Base-by-base conservation (phyloP, 2,113 vertebrate genomes). In the Pangasianodon hypophthalmus region DNA sequence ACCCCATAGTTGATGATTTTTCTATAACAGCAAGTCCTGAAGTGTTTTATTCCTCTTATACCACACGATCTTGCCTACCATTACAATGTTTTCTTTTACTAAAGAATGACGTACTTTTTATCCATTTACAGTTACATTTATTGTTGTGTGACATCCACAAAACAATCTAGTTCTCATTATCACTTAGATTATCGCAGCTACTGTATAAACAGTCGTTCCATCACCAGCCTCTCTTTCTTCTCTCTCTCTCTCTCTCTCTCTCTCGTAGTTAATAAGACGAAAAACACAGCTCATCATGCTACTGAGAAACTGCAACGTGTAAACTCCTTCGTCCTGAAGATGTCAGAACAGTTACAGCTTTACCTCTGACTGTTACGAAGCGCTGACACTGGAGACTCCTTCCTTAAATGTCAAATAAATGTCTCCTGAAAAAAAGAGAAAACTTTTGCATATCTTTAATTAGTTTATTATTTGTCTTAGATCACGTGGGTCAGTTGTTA, bases 51-150 rank as follows among this genome's bases (percentile, higher is more conserved):
- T 75, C 41, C 19, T 21, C 41, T 75, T 46, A 75, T 3, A 44
- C 2, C 2, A 19, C 37, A 21, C 0, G 71, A 44, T 19, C 19
- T 24, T 6, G 16, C 14, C 64, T 3, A 67, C 29, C 1, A 14
- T 10, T 2, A 6, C 13, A 21, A 0, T 19, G 0, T 19, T 29
- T 11, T 1, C 13, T 4, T 2, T 71, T 11, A 6, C 29, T 1
- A 29, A 29, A 67, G 24, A 67, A 67, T 1, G 19, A 41, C 16
- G 1, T 16, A 73, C 26, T 8, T 69, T 18, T 71, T 71, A 71
- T 71, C 32, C n/a, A 37, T 71, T 71, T 71, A 71, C 6, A 37
- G 69, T 71, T 37, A 71, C 16, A 5, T 37, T 41, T 37, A 71
- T 19, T 14, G 29, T n/a, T 4, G 10, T n/a, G 1, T 67, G n/a